Percentiles rank a stretch among this genome's conserved stretches.
Conservation (phyloP, 2,797 vertebrate species). For the Poeciliopsis turneri region DNA sequence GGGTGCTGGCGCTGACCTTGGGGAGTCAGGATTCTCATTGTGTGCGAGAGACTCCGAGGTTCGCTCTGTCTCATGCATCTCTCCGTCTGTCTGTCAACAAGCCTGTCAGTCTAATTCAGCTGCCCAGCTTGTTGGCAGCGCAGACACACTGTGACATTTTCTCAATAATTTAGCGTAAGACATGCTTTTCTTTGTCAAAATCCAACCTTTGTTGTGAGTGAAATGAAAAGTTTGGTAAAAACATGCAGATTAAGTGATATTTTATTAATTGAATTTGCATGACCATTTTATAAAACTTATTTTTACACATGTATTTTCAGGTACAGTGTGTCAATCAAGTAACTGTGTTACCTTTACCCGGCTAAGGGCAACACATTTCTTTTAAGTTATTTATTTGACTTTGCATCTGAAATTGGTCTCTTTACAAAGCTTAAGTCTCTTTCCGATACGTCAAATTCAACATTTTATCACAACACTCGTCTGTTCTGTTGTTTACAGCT, state of each 20-base stretch:
- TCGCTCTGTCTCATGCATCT: conserved; percentile 19
- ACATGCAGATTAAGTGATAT: conserved; percentile 1
- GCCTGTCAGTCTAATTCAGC: neutral
- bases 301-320: too few species aligned
- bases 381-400: too few species aligned
- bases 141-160: neutral
- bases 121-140: neutral
- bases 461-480: too few species aligned
- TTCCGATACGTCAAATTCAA: too few species aligned
- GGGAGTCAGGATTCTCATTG: conserved; percentile 60
- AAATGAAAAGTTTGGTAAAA: conserved; percentile 15
- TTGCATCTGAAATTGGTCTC: too few species aligned
- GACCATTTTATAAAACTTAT: too few species aligned
- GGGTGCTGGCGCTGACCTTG: conserved; percentile 75
- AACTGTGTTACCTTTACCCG: too few species aligned
- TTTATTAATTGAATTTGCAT: neutral
- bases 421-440: too few species aligned
- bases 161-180: neutral
- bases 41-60: conserved; percentile 45
- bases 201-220: neutral
- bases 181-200: neutral
- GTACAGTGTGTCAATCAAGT: too few species aligned
- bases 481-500: too few species aligned
- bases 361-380: too few species aligned
- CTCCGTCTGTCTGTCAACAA: conserved; percentile 16